A percentile compares a stretch with the other conserved stretches of the same genome.
Evolutionary conservation across 2,888 invertebrate species (phyloP).

Genomic region (Dinocampus coccinellae): DNA sequence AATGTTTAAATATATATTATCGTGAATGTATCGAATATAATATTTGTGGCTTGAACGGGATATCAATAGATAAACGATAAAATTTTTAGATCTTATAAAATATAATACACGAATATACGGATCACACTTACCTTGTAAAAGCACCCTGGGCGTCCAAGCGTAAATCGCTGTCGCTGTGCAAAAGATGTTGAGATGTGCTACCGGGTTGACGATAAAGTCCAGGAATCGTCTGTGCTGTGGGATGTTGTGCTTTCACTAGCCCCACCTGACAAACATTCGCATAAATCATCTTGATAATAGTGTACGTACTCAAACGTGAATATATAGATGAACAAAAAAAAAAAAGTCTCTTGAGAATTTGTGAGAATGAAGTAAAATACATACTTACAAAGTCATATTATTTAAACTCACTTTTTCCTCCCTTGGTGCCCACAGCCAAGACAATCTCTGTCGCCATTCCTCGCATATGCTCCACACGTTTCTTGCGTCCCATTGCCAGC

Average conservation of each 20-base stretch:
- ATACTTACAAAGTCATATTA: no score
- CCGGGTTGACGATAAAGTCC: slow-evolving; percentile 63
- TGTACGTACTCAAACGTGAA: neutral
- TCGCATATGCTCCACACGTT: slow-evolving; percentile 65
- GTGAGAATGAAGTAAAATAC: no score
- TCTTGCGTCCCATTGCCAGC: slow-evolving; percentile 63
- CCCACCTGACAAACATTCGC: slow-evolving; percentile 57
- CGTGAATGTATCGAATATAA: no score
- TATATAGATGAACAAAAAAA: neutral
- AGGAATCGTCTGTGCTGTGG: slow-evolving; percentile 64
- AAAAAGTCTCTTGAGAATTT: neutral
- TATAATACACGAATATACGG: neutral
- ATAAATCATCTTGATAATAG: neutral
- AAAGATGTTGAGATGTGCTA: slow-evolving; percentile 61
- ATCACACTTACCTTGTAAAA: slow-evolving; percentile 60
- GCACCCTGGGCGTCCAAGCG: slow-evolving; percentile 65
- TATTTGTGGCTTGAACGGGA: no score
- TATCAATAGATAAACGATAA: no score
- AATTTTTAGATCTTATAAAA: neutral
- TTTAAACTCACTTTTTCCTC: slow-evolving; percentile 62
- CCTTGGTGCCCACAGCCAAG: slow-evolving; percentile 66
- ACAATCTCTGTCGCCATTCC: slow-evolving; percentile 64
- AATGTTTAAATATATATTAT: no score
- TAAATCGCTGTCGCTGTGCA: slow-evolving; percentile 66
- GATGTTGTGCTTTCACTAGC: slow-evolving; percentile 66